Evolutionary conservation across 1,140 invertebrate species (phyloP).

Genomic region (Bombus consobrinus): DNA sequence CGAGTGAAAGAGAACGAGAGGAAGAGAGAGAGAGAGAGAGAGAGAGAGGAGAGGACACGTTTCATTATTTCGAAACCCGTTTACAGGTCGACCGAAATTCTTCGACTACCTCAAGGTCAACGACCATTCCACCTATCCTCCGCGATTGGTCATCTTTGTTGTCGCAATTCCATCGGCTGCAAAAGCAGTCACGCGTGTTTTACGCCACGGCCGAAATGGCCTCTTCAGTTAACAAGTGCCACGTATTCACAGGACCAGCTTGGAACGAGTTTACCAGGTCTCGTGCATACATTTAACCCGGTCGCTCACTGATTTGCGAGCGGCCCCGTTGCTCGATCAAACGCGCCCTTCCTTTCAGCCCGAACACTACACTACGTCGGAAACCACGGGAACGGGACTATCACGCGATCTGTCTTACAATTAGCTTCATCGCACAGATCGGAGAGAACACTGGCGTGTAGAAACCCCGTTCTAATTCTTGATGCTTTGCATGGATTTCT

Average conservation of each 20-base stretch:
- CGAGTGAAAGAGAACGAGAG: not conserved
- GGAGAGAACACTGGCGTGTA: not conserved
- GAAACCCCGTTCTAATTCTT: not conserved
- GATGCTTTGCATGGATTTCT: not conserved
- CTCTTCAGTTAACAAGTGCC: conserved; percentile 61
- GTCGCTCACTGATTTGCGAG: conserved; percentile 51
- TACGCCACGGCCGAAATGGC: conserved; percentile 44
- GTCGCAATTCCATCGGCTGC: not conserved
- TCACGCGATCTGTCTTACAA: conserved; percentile 31
- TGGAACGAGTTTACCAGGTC: conserved; percentile 64
- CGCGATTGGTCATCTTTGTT: not conserved
- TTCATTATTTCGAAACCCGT: not conserved
- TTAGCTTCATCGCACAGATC: not conserved
- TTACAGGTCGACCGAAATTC: conserved; percentile 21
- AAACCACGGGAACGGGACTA: conserved; percentile 3
- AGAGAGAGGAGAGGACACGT: not conserved
- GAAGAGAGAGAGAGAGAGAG: not conserved
- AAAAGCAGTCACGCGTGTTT: conserved; percentile 58
- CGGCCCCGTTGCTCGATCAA: conserved; percentile 7
- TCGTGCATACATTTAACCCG: conserved; percentile 65
- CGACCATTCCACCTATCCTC: conserved; percentile 43
- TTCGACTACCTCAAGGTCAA: conserved; percentile 54
- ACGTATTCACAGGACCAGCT: conserved; percentile 35
- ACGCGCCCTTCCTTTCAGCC: conserved; percentile 20
- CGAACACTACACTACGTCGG: conserved; percentile 24